Percentiles rank a stretch among this genome's conserved stretches.
Conservation (phyloP, 2,797 vertebrate species). For the Pagetopsis macropterus region DNA sequence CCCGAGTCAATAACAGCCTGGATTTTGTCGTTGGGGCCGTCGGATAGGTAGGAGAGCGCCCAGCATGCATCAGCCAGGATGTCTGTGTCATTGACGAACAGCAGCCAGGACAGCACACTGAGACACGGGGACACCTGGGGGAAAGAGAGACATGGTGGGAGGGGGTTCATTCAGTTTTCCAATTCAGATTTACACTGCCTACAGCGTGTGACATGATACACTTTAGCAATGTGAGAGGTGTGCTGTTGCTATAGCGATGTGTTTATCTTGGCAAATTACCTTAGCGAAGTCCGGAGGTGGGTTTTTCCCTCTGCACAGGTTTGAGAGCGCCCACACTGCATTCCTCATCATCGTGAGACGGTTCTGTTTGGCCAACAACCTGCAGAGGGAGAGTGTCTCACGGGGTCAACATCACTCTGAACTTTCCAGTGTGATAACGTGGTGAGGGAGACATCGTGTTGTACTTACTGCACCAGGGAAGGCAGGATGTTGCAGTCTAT, state of each 20-base stretch:
- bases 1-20: conserved; percentile 98
- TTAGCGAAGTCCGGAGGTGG: conserved; percentile 97
- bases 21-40: conserved; percentile 98
- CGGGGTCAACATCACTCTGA: not conserved
- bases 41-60: conserved; percentile 96
- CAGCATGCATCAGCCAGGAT: conserved; percentile 97
- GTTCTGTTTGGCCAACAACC: conserved; percentile 93
- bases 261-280: conserved; percentile 80
- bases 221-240: conserved; percentile 28
- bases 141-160: conserved; percentile 6
- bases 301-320: conserved; percentile 97
- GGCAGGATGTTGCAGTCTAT: conserved; percentile 96
- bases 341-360: conserved; percentile 97
- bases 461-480: conserved; percentile 93
- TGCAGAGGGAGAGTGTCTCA: conserved; percentile 60
- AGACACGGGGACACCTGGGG: conserved; percentile 93
- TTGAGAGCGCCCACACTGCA: conserved; percentile 96
- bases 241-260: conserved; percentile 39
- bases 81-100: conserved; percentile 96
- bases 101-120: conserved; percentile 94
- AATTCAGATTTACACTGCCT: conserved; percentile 3
- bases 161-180: too few species aligned
- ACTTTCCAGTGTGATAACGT: not conserved
- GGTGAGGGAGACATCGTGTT: not conserved
- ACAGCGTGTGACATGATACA: conserved; percentile 28